Conservation (phyloP, 2,113 vertebrate genomes). For the Triplophysa dalaica region DNA sequence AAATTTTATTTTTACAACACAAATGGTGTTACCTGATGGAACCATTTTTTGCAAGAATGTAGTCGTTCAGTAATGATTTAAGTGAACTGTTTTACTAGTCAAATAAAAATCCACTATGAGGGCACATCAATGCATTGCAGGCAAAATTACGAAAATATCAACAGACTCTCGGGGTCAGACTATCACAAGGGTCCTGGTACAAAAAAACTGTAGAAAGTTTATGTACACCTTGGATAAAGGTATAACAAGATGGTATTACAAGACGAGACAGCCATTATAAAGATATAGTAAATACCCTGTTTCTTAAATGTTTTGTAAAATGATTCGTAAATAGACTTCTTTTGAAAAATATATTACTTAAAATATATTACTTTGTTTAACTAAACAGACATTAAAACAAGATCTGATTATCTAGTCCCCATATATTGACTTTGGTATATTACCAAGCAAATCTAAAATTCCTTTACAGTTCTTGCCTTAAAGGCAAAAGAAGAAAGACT, state of each 20-base stretch:
- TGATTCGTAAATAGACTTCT: conserved; percentile 71
- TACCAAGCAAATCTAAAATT: conserved; percentile 63
- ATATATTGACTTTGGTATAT: conserved; percentile 75
- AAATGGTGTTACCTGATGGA: conserved; percentile 32
- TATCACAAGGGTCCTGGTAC: conserved; percentile 57
- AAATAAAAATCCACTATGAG: neutral
- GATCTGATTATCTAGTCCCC: conserved; percentile 64
- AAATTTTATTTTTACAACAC: conserved; percentile 20
- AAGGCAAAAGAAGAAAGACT: conserved; percentile 54
- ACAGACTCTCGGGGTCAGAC: conserved; percentile 43
- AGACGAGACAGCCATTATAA: conserved; percentile 65
- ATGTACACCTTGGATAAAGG: conserved; percentile 59
- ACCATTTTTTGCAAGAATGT: conserved; percentile 1
- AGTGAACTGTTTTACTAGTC: conserved; percentile 4
- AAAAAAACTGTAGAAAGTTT: conserved; percentile 57
- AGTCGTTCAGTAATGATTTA: conserved; percentile 8
- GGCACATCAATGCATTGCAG: conserved; percentile 43
- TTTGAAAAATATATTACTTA: conserved; percentile 81
- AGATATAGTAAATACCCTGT: conserved; percentile 77
- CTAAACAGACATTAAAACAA: conserved; percentile 70
- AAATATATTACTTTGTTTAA: conserved; percentile 81
- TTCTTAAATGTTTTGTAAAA: conserved; percentile 62
- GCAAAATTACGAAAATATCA: conserved; percentile 49
- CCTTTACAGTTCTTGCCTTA: conserved; percentile 56
- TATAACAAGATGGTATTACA: conserved; percentile 53